A percentile compares a stretch with the other conserved stretches of the same genome.
Conservation (phyloP, 2,113 vertebrate genomes). For the Sinocyclocheilus anshuiensis region DNA sequence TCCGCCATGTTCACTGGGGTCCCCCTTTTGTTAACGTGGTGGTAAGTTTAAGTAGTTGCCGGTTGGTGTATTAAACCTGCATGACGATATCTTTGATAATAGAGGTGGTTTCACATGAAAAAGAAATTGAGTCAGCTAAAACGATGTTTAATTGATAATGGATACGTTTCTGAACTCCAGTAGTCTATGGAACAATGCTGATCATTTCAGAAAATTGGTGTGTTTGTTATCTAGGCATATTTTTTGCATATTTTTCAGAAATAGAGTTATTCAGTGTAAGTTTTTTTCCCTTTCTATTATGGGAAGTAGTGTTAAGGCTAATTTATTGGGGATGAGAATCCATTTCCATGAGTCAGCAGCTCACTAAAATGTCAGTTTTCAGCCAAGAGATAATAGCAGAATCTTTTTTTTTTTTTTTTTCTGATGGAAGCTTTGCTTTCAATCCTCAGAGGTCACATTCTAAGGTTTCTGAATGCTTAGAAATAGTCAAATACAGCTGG, state of each 20-base stretch:
- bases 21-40: slow-evolving; percentile 33
- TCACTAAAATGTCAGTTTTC: not conserved
- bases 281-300: not conserved
- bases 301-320: not conserved
- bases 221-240: not conserved
- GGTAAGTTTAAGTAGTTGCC: slow-evolving; percentile 37
- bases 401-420: not conserved
- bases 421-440: not conserved
- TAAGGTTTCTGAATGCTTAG: not conserved
- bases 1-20: slow-evolving; percentile 37
- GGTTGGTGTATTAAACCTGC: not conserved
- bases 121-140: not conserved
- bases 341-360: not conserved
- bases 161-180: not conserved
- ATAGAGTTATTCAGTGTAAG: too few relatives aligned
- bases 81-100: not conserved
- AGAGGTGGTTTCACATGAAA: slow-evolving; percentile 16
- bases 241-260: not conserved
- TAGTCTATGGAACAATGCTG: not conserved
- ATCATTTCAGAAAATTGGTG: not conserved
- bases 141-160: not conserved
- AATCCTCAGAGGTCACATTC: not conserved
- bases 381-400: not conserved
- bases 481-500: not conserved
- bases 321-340: not conserved